Evolutionary conservation across 1,140 invertebrate species (phyloP).

Genomic region (Drosophila pandora): DNA sequence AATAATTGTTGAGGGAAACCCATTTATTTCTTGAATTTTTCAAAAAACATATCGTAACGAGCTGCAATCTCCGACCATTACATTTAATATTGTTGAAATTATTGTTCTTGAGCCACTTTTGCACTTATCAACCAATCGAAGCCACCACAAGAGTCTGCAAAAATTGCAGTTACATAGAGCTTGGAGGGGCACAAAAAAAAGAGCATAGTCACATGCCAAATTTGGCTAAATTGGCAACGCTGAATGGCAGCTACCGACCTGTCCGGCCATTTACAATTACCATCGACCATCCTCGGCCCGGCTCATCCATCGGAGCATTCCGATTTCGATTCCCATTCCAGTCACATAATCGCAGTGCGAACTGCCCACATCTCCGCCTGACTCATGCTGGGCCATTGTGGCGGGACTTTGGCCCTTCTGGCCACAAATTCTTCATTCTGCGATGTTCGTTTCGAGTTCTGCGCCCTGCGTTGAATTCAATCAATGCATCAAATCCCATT

Average conservation of each 20-base stretch:
- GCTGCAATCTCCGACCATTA: neutral
- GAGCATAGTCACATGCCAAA: conserved; percentile 38
- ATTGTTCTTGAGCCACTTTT: conserved; percentile 20
- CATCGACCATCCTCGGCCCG: conserved; percentile 24
- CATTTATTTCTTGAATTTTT: too few relatives aligned
- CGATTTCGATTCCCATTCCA: conserved; percentile 41
- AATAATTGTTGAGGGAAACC: neutral
- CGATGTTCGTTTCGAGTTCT: conserved; percentile 32
- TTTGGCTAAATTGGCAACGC: conserved; percentile 55
- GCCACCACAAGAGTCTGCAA: conserved; percentile 1
- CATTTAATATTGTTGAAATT: neutral
- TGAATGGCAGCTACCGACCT: conserved; percentile 45
- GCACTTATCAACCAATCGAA: conserved; percentile 9
- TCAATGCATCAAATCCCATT: conserved; percentile 72
- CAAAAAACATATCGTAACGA: neutral
- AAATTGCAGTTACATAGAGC: conserved; percentile 13
- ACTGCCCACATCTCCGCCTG: conserved; percentile 36
- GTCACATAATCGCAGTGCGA: conserved; percentile 61
- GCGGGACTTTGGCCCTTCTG: conserved; percentile 37
- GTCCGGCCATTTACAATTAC: conserved; percentile 53
- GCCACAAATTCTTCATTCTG: conserved; percentile 31
- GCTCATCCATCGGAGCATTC: conserved; percentile 39
- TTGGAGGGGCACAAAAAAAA: conserved; percentile 9
- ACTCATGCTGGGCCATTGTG: conserved; percentile 65
- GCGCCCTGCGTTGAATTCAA: conserved; percentile 67